Conservation (phyloP, 2,888 invertebrate genomes). For the Agrilus biguttatus region DNA sequence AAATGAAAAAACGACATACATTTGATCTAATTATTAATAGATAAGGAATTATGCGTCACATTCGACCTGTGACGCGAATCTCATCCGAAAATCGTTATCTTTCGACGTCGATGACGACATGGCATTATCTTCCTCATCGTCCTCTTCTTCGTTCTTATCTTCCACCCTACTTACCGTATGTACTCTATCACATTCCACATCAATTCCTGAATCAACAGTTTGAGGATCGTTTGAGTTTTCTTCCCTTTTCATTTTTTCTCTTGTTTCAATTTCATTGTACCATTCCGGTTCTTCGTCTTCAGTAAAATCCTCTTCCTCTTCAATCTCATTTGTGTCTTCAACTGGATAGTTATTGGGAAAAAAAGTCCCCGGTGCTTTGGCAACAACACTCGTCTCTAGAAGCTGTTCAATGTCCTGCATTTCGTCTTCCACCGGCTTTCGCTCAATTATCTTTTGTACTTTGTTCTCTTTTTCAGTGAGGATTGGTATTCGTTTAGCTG, state of each 20-base stretch:
- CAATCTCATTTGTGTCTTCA: not conserved
- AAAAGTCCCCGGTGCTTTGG: not conserved
- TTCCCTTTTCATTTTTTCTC: not conserved
- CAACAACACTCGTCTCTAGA: not conserved
- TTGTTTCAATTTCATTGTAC: not conserved
- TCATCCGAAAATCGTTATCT: not conserved
- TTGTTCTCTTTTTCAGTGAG: not conserved
- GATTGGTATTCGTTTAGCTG: too few species aligned
- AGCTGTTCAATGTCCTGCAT: not conserved
- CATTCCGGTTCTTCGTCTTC: slow-evolving; percentile 5
- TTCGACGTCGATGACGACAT: not conserved
- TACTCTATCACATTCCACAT: slow-evolving; percentile 1
- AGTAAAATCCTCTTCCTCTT: slow-evolving; percentile 4
- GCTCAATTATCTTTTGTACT: slow-evolving; percentile 2
- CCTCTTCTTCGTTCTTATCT: not conserved
- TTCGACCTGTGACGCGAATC: too few species aligned
- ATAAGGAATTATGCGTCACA: too few species aligned
- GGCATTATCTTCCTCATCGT: not conserved
- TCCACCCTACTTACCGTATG: not conserved
- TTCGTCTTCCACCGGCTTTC: slow-evolving; percentile 3
- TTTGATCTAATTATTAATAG: too few species aligned
- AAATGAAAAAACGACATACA: too few species aligned
- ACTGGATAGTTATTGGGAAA: not conserved
- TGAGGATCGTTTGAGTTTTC: slow-evolving; percentile 1
- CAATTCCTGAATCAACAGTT: slow-evolving; percentile 4